Evolutionary conservation across 1,140 invertebrate genomes (phyloP).

Genomic region (Mycetomoellerius zeteki): DNA sequence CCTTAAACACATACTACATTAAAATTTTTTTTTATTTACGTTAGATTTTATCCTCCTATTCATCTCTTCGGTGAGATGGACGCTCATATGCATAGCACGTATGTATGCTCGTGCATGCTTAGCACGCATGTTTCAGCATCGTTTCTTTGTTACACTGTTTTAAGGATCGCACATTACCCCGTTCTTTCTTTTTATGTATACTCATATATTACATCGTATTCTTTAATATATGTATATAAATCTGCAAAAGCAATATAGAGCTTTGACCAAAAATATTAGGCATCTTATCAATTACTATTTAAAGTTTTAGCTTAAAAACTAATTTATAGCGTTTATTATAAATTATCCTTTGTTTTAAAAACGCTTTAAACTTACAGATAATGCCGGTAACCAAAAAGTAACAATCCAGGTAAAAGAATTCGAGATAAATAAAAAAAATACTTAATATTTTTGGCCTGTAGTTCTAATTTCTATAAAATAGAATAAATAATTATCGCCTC

Average conservation of each 20-base stretch:
- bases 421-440: no score
- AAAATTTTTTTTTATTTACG: constrained; percentile 20
- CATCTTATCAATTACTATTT: no score
- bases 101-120: not conserved
- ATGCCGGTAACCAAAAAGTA: no score
- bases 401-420: no score
- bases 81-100: not conserved
- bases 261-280: no score
- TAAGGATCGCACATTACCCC: not conserved
- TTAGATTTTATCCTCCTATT: constrained; percentile 5
- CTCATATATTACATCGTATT: not conserved
- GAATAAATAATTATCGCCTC: not conserved
- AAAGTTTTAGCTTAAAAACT: no score
- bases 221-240: not conserved
- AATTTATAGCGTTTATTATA: no score
- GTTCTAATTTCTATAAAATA: not conserved
- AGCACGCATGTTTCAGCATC: not conserved
- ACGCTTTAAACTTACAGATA: no score
- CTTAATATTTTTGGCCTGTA: no score
- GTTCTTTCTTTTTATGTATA: not conserved
- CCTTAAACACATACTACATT: constrained; percentile 13
- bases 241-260: not conserved
- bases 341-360: no score
- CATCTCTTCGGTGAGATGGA: not conserved
- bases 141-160: not conserved